Evolutionary conservation across 2,113 vertebrate genomes (phyloP), one percentile per base, ranked within the genome.

Genomic region (Apteryx mantelli): DNA sequence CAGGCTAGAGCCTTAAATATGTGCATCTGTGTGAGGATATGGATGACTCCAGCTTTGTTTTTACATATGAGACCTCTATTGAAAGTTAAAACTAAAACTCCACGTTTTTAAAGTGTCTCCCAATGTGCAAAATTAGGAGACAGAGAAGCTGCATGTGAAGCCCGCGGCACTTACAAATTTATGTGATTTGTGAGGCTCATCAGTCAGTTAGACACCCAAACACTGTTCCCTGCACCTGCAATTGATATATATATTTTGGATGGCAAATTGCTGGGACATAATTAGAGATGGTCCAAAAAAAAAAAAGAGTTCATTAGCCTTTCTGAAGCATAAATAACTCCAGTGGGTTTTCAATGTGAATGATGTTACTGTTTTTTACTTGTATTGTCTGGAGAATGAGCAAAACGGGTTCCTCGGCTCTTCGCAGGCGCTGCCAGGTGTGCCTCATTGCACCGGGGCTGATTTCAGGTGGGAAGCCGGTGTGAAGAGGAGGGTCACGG

Each of bases 261-360:
- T 70, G 79, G 86, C 9, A 81, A 88, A 94, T 93, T 86, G 78
- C 30, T 71, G 58, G 11, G 20, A 52, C 25, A 14, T 83, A 80
- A 95, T 93, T 95, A 95, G 50, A 90, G 40, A 32, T 44, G 28
- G 14, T 82, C 26, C 66, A 84, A 85, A 11, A 71, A 79, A 84
- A 69, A 21, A 68, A 63, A 18, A 15, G 36, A 4, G 9, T 65
- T 69, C 1, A 16, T 71, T 86, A 61, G 42, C 14, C 19, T 71
- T 74, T 77, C 40, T 76, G 24, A 75, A 88, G 40, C 14, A 11
- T 60, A 64, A 26, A 40, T 77, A 88, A 87, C 79, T 79, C 7
- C 46, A 16, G 20, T 8, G 30, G 70, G 25, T 28, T 84, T 91
- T 90, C 65, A 78, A 1, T 3, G 19, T 10, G 24, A 22, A 42